A percentile compares a stretch with the other conserved stretches of the same genome.
Evolutionary conservation across 2,888 invertebrate genomes (phyloP).

Genomic region (Andrena minutula): DNA sequence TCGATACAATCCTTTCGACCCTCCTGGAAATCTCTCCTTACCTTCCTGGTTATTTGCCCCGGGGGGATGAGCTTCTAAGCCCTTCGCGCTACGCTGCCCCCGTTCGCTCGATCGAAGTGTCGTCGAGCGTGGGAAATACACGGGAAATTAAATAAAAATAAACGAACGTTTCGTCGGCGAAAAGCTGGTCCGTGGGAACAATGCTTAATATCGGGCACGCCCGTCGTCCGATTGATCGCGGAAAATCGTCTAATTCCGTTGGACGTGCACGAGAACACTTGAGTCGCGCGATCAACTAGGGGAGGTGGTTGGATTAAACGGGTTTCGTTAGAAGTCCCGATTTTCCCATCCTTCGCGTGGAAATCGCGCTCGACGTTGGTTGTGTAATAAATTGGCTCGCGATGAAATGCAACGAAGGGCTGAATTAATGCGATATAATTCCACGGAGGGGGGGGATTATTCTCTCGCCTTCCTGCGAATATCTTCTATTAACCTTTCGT

Average conservation of each 20-base stretch:
- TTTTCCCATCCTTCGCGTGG: not conserved
- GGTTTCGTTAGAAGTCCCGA: not conserved
- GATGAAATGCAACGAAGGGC: not conserved
- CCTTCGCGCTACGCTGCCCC: conserved; percentile 50
- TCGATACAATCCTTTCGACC: conserved; percentile 61
- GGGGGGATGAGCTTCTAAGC: conserved; percentile 65
- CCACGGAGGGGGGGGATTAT: not conserved
- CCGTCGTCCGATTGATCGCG: conserved; percentile 4
- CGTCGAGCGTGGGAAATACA: conserved; percentile 13
- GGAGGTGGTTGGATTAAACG: not conserved
- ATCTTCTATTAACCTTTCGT: not conserved
- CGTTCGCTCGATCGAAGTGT: conserved; percentile 8
- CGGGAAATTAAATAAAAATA: conserved; percentile 46
- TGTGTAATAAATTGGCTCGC: not conserved
- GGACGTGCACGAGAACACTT: not conserved
- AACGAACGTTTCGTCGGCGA: conserved; percentile 3
- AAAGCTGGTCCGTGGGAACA: not conserved
- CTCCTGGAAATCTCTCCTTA: conserved; percentile 53
- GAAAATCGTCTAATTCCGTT: not conserved
- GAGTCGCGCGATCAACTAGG: not conserved
- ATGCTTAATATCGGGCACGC: not conserved
- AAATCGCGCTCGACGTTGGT: not conserved
- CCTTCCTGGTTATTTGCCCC: conserved; percentile 63
- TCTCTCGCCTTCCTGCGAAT: not conserved
- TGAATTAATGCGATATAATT: not conserved